Evolutionary conservation across 2,888 invertebrate genomes (phyloP).

Genomic region (Lasioglossum figueresi): DNA sequence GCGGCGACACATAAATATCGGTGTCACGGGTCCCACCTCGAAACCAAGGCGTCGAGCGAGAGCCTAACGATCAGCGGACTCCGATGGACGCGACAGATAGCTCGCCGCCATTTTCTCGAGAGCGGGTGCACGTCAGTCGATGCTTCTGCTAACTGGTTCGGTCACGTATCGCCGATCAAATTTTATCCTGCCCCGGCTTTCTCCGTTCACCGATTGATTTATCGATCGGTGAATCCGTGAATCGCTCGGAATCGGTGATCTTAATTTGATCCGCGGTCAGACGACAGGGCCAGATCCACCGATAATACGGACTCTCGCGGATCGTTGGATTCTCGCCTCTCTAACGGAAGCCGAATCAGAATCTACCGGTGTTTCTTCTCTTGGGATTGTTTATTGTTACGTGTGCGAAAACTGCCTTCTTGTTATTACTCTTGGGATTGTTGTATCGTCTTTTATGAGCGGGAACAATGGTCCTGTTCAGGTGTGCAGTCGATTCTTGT

Average conservation of each 20-base stretch:
- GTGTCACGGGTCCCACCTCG: conserved; percentile 5
- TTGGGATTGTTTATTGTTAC: not conserved
- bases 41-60: conserved; percentile 5
- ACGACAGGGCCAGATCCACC: not conserved
- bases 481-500: not conserved
- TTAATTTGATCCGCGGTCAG: conserved; percentile 30
- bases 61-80: conserved; percentile 44
- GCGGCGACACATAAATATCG: conserved; percentile 21
- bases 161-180: conserved; percentile 63
- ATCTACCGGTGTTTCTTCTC: not conserved
- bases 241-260: conserved; percentile 15
- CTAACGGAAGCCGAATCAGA: not conserved
- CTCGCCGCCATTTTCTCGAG: conserved; percentile 35
- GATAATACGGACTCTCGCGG: not conserved
- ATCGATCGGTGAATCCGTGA: conserved; percentile 35
- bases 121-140: conserved; percentile 42
- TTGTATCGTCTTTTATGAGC: not conserved
- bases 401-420: not conserved
- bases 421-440: not conserved
- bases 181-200: conserved; percentile 47
- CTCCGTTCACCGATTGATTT: conserved; percentile 38
- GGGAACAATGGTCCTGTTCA: not conserved
- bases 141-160: conserved; percentile 48
- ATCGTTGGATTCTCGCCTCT: not conserved
- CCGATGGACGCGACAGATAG: conserved; percentile 54